phyloP scores from a whole-genome alignment of 2,797 vertebrate species.

The Notamacropus eugenii region DNA sequence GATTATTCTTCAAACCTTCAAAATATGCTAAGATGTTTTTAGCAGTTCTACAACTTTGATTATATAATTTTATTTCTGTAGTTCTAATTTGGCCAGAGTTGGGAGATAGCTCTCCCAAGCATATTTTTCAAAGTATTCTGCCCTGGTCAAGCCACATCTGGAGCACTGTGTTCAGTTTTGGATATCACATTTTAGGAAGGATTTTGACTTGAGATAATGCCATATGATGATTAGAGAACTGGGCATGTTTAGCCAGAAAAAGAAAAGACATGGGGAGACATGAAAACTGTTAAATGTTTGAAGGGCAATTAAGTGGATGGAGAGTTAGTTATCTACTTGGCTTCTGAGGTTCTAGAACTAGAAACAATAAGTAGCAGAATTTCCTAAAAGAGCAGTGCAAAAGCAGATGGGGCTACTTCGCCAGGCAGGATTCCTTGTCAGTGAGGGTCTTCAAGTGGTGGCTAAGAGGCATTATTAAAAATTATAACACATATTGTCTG shows the following conservation, averaged over 20 bases:
- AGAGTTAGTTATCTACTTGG: neutral
- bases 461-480: neutral
- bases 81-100: no score
- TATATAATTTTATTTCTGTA: no score
- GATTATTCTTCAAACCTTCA: no score
- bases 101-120: neutral
- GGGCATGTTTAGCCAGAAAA: neutral
- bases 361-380: neutral
- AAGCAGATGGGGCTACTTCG: neutral
- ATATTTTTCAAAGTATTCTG: neutral
- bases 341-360: neutral
- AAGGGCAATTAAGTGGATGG: neutral
- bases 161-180: neutral
- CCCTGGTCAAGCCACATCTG: neutral
- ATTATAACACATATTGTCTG: neutral
- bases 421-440: neutral
- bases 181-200: neutral
- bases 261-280: neutral
- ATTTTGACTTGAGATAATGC: neutral
- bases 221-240: neutral
- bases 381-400: neutral
- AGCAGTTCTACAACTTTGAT: no score
- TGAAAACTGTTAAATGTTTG: neutral
- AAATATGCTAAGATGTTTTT: no score
- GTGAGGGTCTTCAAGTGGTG: neutral